Evolutionary conservation across 2,888 invertebrate species (phyloP).

Genomic region (Drosophila pseudotalamancana): DNA sequence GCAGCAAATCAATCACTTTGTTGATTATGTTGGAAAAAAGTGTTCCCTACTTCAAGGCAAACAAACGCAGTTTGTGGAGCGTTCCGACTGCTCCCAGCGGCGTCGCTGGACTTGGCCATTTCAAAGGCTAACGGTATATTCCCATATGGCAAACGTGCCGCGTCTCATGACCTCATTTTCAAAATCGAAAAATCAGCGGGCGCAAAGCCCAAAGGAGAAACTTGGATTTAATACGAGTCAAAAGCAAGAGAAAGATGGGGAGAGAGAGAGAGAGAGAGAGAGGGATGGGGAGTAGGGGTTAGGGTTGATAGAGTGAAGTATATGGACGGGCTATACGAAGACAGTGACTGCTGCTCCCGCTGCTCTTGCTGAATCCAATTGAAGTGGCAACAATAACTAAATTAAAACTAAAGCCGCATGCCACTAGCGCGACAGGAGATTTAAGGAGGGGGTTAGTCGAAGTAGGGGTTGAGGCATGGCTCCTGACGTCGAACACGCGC

Average conservation of each 20-base stretch:
- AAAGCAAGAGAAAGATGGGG: background rate
- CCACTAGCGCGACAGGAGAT: slow-evolving; percentile 23
- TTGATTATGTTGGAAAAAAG: slow-evolving; percentile 9
- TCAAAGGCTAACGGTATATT: slow-evolving; percentile 63
- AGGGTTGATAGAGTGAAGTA: background rate
- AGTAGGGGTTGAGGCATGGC: slow-evolving; percentile 9
- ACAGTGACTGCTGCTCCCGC: slow-evolving; percentile 20
- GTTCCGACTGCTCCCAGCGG: slow-evolving; percentile 27
- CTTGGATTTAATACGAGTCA: slow-evolving; percentile 60
- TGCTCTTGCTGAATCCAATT: slow-evolving; percentile 47
- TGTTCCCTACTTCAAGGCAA: slow-evolving; percentile 28
- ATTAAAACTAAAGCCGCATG: slow-evolving; percentile 72
- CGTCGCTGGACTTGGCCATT: slow-evolving; percentile 43
- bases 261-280: background rate
- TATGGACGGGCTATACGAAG: slow-evolving; percentile 10
- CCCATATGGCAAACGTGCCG: slow-evolving; percentile 63
- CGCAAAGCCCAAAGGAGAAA: slow-evolving; percentile 79
- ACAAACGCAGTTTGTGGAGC: background rate
- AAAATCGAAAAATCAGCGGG: slow-evolving; percentile 81
- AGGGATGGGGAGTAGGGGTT: background rate
- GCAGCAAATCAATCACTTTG: too few species aligned
- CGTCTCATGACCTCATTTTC: slow-evolving; percentile 78
- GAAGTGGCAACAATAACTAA: slow-evolving; percentile 75
- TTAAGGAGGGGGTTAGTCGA: background rate
- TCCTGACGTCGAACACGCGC: slow-evolving; percentile 64